phyloP scores from a whole-genome alignment of 2,113 vertebrate species.

The Cromileptes altivelis region DNA sequence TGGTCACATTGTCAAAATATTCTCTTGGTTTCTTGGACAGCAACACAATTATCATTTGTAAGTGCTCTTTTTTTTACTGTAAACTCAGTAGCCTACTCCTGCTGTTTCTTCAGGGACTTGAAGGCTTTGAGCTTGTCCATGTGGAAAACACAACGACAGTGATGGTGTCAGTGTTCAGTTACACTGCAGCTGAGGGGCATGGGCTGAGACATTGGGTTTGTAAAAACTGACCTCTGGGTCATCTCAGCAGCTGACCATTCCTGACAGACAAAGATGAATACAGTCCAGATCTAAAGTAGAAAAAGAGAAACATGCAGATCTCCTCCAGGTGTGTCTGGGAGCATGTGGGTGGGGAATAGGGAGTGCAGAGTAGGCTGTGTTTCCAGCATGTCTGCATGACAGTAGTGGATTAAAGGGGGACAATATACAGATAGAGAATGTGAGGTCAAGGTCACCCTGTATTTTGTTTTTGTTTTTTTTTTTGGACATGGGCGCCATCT shows the following conservation, averaged over 20 bases:
- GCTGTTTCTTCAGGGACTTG: constrained; percentile 98
- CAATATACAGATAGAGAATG: too few species aligned
- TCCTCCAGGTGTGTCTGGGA: too few species aligned
- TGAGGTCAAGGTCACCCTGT: too few species aligned
- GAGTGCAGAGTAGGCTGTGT: too few species aligned
- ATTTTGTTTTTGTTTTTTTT: too few species aligned
- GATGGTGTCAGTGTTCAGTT: constrained; percentile 35
- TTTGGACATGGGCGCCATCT: too few species aligned
- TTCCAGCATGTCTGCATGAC: too few species aligned
- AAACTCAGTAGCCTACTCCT: constrained; percentile 99
- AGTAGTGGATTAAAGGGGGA: too few species aligned
- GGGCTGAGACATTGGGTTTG: constrained; percentile 60
- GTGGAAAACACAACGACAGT: constrained; percentile 41
- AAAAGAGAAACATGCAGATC: too few species aligned
- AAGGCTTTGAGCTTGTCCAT: constrained; percentile 99
- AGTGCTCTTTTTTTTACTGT: constrained; percentile 81
- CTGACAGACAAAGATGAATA: constrained; percentile 82
- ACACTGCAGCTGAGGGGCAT: constrained; percentile 48
- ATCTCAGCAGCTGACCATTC: constrained; percentile 87
- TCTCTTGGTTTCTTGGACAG: background rate
- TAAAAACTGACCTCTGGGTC: constrained; percentile 83
- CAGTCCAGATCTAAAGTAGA: constrained; percentile 78
- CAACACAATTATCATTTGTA: background rate
- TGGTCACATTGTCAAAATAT: background rate
- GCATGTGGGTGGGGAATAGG: too few species aligned